Evolutionary conservation across 2,888 invertebrate species (phyloP).

Genomic region (Theodoxus fluviatilis): DNA sequence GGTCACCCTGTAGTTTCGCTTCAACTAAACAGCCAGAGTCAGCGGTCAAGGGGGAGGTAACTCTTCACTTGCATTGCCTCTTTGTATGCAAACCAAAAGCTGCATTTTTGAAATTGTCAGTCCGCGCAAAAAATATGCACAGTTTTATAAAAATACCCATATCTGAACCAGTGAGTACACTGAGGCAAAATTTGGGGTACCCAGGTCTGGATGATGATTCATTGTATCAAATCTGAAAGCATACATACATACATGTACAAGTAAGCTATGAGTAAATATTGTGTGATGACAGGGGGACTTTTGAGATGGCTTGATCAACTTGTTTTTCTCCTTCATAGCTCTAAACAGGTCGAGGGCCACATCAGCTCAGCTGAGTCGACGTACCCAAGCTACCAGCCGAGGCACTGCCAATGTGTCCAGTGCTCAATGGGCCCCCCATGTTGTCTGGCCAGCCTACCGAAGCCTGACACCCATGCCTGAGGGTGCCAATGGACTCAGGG

Average conservation of each 20-base stretch:
- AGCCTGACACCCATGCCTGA: slow-evolving; percentile 50
- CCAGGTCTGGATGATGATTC: too few species aligned
- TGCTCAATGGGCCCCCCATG: slow-evolving; percentile 50
- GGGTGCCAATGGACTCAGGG: slow-evolving; percentile 31
- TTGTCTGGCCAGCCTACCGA: slow-evolving; percentile 52
- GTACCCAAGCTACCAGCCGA: slow-evolving; percentile 36
- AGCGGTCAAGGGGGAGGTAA: too few species aligned
- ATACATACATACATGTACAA: neutral
- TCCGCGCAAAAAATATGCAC: too few species aligned
- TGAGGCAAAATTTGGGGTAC: too few species aligned
- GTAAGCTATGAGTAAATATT: neutral
- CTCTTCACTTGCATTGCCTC: too few species aligned
- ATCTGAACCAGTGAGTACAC: too few species aligned
- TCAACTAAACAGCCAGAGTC: too few species aligned
- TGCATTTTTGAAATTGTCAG: too few species aligned
- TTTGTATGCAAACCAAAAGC: too few species aligned
- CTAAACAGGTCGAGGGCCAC: slow-evolving; percentile 38
- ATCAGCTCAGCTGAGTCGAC: slow-evolving; percentile 38
- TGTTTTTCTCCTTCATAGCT: slow-evolving; percentile 1
- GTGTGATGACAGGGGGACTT: neutral
- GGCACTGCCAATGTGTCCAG: slow-evolving; percentile 42
- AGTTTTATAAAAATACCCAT: too few species aligned
- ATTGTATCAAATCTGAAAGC: neutral
- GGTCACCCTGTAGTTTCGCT: too few species aligned
- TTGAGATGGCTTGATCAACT: neutral